Base-by-base conservation (phyloP, 2,113 vertebrate species). In the Podocnemis expansa region DNA sequence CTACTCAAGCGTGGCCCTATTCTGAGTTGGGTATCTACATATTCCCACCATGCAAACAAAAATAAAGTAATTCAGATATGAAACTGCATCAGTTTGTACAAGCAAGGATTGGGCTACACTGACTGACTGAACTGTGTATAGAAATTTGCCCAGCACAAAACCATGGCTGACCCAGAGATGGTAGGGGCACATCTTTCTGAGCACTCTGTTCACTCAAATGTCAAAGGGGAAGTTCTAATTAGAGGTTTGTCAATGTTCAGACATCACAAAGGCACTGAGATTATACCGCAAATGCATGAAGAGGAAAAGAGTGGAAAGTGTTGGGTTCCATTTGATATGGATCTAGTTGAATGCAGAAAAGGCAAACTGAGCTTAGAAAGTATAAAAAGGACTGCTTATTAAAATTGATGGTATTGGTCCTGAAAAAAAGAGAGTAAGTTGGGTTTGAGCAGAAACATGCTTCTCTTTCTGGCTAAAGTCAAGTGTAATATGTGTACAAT, bases 221-320 rank as follows among this genome's bases (percentile, higher is more conserved):
- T 97, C 89, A 96, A 60, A 84, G 10, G 43, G 47, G 91, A 96
- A 94, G 95, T 92, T 58, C 80, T 82, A 95, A 97, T 88, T 13
- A 84, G 95, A 91, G 79, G 89, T 95, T 93, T 96, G 67, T 95
- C 97, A 97, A 92, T 95, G 96, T 94, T 96, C 96, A 87, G 90
- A 92, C 87, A 95, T 85, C 79, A 89, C 93, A 58, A 97, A 67
- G 95, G 94, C 92, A 27, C 80, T 94, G 94, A 90, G 91, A 95
- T 97, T 96, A 97, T 95, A 88, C 54, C 94, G n/a, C 82, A 96
- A 97, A 95, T 94, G 6, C 54, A 93, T 12, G n/a, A 49, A 82
- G 9, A 89, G 84, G 3, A 82, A 13, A 78, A 91, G 85, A 89
- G 75, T 73, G 4, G 96, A 96, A 96, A 94, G 29, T 96, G 88